Percentiles rank a stretch among this genome's conserved stretches.
These are phyloP conservation scores for Clivina fossor DNA, from an alignment of 2,888 invertebrate genomes.

Conservation along the genomic window DNA sequence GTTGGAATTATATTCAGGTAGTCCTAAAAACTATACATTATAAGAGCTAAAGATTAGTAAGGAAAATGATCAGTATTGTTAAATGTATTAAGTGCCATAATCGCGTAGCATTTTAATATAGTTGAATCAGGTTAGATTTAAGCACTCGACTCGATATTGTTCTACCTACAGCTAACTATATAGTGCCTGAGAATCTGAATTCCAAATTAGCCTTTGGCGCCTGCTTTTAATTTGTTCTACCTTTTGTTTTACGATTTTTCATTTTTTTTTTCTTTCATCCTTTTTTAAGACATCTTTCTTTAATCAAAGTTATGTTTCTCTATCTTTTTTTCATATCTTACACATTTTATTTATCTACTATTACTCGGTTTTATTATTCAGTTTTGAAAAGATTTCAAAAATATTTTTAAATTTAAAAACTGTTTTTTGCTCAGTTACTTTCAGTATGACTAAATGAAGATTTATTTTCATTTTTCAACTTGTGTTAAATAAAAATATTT, in stretches of 20 bases:
- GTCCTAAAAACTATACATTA: not conserved
- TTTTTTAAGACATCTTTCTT: conserved; percentile 8
- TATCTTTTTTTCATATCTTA: no score
- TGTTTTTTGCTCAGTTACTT: no score
- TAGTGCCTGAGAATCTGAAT: conserved; percentile 40
- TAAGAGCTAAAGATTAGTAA: not conserved
- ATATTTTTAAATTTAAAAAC: no score
- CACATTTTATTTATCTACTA: no score
- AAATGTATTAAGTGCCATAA: not conserved
- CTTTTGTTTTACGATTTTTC: conserved; percentile 24
- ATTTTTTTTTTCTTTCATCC: not conserved
- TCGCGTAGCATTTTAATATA: not conserved
- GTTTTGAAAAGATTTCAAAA: no score
- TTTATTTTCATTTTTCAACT: no score
- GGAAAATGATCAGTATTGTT: not conserved
- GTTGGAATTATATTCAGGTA: conserved; percentile 13
- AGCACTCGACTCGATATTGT: conserved; percentile 11
- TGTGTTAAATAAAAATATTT: no score
- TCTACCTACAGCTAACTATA: conserved; percentile 25
- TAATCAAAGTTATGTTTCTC: no score
- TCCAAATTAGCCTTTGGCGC: conserved; percentile 47
- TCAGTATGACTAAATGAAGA: no score
- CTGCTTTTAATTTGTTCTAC: conserved; percentile 44
- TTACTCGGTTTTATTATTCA: no score
- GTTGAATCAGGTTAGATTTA: no score